phyloP scores from a whole-genome alignment of 2,113 vertebrate species.

The Microtus oregoni region DNA sequence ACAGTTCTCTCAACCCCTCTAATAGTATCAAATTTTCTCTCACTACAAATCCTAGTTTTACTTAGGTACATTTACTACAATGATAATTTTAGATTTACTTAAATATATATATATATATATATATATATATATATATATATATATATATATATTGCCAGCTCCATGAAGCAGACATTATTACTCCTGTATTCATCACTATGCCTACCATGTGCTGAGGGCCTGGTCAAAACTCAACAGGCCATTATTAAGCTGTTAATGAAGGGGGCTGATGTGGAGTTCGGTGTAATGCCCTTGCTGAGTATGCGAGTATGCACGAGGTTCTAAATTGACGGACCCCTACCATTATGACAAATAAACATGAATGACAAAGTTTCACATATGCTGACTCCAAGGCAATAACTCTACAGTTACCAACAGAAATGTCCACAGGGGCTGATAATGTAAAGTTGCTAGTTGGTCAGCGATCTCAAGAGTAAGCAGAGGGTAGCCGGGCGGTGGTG shows the following conservation, averaged over 20 bases:
- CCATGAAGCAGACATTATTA: not conserved
- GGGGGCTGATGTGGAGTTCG: not conserved
- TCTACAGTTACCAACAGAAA: not conserved
- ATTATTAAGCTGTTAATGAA: not conserved
- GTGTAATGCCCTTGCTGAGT: not conserved
- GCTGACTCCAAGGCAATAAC: not conserved
- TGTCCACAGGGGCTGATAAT: not conserved
- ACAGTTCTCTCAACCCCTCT: not conserved
- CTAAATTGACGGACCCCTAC: not conserved
- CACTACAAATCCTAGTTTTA: not conserved
- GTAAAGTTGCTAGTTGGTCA: not conserved
- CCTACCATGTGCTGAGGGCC: not conserved
- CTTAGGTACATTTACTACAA: not conserved
- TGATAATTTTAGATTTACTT: not conserved
- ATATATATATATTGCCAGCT: not conserved
- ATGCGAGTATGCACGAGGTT: too few species aligned
- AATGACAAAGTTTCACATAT: slow-evolving; percentile 6
- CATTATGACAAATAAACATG: not conserved
- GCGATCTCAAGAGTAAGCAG: not conserved
- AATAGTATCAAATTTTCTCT: not conserved
- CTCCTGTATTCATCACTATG: not conserved
- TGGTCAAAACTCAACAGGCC: not conserved
- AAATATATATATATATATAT: too few species aligned
- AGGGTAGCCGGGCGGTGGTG: not conserved
- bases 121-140: too few species aligned